Evolutionary conservation across 2,888 invertebrate genomes (phyloP).

Genomic region (Vanessa cardui): DNA sequence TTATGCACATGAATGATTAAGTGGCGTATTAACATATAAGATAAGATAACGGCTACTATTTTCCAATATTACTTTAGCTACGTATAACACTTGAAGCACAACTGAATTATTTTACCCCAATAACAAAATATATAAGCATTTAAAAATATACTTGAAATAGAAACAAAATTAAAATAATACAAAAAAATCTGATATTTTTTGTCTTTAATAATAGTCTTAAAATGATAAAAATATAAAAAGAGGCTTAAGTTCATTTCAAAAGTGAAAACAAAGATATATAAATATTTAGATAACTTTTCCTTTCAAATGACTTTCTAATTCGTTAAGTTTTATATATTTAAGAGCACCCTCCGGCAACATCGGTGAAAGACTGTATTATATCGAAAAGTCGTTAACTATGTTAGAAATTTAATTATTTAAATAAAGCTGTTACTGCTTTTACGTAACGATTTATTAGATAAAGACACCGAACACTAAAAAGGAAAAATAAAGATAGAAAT

Average conservation of each 20-base stretch:
- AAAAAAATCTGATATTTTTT: no score
- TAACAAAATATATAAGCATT: no score
- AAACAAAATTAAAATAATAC: no score
- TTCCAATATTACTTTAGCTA: no score
- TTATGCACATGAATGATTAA: no score
- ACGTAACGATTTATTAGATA: not conserved
- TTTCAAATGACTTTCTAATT: constrained; percentile 25
- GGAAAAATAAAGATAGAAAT: not conserved
- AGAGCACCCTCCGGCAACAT: constrained; percentile 23
- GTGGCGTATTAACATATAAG: no score
- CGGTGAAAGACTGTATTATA: constrained; percentile 1
- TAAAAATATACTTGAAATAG: no score
- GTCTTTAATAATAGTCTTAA: not conserved
- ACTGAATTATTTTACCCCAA: no score
- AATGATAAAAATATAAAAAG: not conserved
- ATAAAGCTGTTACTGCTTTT: not conserved
- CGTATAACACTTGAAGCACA: no score
- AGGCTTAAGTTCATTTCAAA: not conserved
- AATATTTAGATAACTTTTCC: constrained; percentile 11
- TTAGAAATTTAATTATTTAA: not conserved
- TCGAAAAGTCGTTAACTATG: not conserved
- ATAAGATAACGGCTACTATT: no score
- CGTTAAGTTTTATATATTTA: constrained; percentile 13
- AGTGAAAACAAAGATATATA: constrained; percentile 2
- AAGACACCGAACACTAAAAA: not conserved